A percentile compares a stretch with the other conserved stretches of the same genome.
These are phyloP conservation scores for Pavo muticus DNA, from an alignment of 2,113 vertebrate species.

Conservation along the genomic window DNA sequence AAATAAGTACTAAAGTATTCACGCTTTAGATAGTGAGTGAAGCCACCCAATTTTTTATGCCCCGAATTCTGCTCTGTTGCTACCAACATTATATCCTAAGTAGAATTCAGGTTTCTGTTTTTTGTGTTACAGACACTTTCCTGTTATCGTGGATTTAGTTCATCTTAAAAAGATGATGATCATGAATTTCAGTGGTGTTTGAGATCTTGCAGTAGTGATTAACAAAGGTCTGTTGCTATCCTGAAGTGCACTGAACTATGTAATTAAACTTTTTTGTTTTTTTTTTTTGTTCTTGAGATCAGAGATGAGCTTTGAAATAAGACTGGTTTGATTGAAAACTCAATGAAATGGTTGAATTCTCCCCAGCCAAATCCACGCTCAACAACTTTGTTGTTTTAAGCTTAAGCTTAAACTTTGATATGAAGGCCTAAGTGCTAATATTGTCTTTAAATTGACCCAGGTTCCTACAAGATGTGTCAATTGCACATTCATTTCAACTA, in stretches of 20 bases:
- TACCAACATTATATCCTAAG: background rate
- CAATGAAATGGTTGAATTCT: conserved; percentile 29
- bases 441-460: background rate
- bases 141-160: conserved; percentile 27
- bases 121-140: background rate
- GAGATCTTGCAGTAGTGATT: conserved; percentile 55
- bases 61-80: background rate
- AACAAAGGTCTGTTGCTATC: conserved; percentile 58
- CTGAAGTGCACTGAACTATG: conserved; percentile 70
- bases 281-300: conserved; percentile 49
- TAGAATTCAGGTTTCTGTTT: background rate
- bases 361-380: background rate
- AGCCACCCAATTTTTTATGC: background rate
- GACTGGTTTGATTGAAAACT: conserved; percentile 60
- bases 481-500: background rate
- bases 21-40: background rate
- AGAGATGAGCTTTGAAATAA: conserved; percentile 50
- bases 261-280: conserved; percentile 67
- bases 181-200: conserved; percentile 54
- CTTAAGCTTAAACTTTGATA: background rate
- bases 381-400: background rate
- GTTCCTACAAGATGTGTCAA: background rate
- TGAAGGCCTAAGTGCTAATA: background rate
- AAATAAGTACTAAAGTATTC: background rate
- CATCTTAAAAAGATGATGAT: conserved; percentile 46